These are phyloP conservation scores for Mirza zaza DNA, from an alignment of 2,113 vertebrate species.

Conservation along the genomic window DNA sequence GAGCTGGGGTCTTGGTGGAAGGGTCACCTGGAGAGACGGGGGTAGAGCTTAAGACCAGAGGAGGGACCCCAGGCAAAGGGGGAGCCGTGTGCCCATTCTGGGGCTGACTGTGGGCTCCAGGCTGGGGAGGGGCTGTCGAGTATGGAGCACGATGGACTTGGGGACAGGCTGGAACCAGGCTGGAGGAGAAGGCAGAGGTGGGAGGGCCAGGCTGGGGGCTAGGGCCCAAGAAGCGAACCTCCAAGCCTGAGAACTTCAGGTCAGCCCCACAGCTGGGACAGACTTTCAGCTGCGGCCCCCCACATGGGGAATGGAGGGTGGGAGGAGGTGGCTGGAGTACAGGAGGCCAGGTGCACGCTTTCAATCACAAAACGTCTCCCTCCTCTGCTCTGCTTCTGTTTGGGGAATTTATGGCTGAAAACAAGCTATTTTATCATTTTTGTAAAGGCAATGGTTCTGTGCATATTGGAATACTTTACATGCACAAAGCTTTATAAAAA, in stretches of 20 bases:
- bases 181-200: accelerated
- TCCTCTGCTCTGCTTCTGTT: neutral
- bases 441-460: neutral
- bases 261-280: neutral
- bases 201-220: neutral
- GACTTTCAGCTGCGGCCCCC: neutral
- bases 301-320: neutral
- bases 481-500: neutral
- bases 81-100: neutral
- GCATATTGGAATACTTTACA: neutral
- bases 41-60: neutral
- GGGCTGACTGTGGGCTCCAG: neutral
- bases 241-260: neutral
- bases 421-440: neutral
- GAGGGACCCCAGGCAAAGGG: neutral
- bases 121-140: neutral
- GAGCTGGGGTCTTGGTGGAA: accelerated
- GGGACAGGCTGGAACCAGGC: neutral
- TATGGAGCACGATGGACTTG: neutral
- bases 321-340: neutral
- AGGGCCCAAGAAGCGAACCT: neutral
- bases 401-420: neutral
- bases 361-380: neutral
- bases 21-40: neutral
- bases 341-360: neutral